Base-by-base conservation (phyloP, 2,797 vertebrate species). In the Enteromius mattozi region DNA sequence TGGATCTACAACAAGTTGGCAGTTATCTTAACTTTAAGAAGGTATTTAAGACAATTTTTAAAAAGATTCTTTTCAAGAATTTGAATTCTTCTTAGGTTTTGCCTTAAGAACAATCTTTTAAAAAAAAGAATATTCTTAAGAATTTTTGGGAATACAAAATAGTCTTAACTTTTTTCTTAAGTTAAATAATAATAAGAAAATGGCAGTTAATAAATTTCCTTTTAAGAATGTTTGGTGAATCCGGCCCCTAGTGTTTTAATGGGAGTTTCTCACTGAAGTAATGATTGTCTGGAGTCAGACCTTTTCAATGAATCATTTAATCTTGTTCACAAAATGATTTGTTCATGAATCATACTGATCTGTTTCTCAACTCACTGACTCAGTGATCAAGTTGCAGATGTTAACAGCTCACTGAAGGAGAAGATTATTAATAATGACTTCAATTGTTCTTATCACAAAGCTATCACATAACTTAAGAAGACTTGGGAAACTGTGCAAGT, bases 331-430 rank as follows among this genome's bases (percentile, higher is more conserved):
- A 42, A 59, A 40, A 61, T 77, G 8, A 59, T 59, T 61, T 12
- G 54, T 61, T 61, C 7, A 27, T 77, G 54, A 77, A 59, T 40
- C 51, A 77, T 40, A 77, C 17, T 59, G 13, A 59, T 59, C 72
- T 1, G 5, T 10, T 33, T 76, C 72, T 40, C 37, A 76, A 37
- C 51, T 59, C 21, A 59, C 51, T 59, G 33, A 76, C 74, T 37
- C 51, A 40, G 1, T 24, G 6, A 14, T 24, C 51, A 59, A 13
- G n/a, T 61, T 61, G 14, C n/a, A 61, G 49, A 7, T 54, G 19
- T 35, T 54, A 54, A 75, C 72, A n/a, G 30, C 47, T 35, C 10
- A n/a, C 72, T 75, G 19, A n/a, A 56, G n/a, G n/a, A 77, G 37
- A 5, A 40, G 35, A 78, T 61, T 78, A 59, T 78, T 40, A 78